A percentile compares a stretch with the other conserved stretches of the same genome.
phyloP scores from a whole-genome alignment of 2,888 invertebrate genomes.

The Yponomeuta plumbellus region DNA sequence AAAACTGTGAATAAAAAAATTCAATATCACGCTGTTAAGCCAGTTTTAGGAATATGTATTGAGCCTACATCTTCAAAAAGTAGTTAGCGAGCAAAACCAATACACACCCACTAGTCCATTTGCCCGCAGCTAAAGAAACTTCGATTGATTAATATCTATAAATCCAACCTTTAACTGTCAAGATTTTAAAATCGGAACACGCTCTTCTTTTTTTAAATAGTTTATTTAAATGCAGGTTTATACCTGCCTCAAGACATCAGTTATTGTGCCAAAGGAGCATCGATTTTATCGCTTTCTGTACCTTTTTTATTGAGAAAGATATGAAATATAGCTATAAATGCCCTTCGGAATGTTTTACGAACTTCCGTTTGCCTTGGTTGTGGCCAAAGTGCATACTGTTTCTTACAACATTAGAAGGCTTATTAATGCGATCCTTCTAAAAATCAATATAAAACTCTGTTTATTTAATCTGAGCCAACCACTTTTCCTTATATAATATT shows the following conservation, averaged over 20 bases:
- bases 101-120: not conserved
- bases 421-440: too few relatives aligned
- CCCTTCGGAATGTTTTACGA: not conserved
- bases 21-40: too few relatives aligned
- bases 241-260: constrained; percentile 8
- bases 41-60: too few relatives aligned
- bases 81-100: not conserved
- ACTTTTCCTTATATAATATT: too few relatives aligned
- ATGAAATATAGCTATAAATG: not conserved
- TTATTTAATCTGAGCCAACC: too few relatives aligned
- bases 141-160: constrained; percentile 1
- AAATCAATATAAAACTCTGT: too few relatives aligned
- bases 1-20: too few relatives aligned
- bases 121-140: not conserved
- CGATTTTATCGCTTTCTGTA: not conserved
- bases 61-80: not conserved
- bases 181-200: constrained; percentile 14
- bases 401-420: too few relatives aligned
- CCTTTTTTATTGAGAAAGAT: constrained; percentile 1
- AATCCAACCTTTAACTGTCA: constrained; percentile 8
- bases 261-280: constrained; percentile 11
- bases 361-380: not conserved
- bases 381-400: not conserved
- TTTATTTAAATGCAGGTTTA: constrained; percentile 2
- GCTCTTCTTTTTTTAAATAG: constrained; percentile 9